Percentiles rank a stretch among this genome's conserved stretches.
phyloP scores from a whole-genome alignment of 2,888 invertebrate genomes.

The Drosophila anomelani region DNA sequence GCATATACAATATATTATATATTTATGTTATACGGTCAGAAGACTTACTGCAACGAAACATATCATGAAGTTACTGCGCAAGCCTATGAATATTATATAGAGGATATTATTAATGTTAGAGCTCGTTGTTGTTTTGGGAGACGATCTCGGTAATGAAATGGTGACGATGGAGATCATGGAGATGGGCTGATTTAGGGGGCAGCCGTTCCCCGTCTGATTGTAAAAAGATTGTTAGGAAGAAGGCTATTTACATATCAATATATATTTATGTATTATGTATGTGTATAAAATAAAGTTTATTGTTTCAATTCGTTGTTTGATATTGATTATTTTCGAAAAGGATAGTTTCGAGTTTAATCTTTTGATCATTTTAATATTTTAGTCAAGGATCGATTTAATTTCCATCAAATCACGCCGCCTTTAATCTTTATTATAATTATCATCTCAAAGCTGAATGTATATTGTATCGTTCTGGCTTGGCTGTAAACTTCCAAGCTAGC shows the following conservation, averaged over 20 bases:
- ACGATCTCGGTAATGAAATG: neutral
- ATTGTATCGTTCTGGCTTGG: slow-evolving; percentile 13
- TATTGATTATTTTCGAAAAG: neutral
- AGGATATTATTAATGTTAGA: slow-evolving; percentile 42
- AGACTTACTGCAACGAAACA: slow-evolving; percentile 84
- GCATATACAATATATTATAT: slow-evolving; percentile 31
- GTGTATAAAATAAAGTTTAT: slow-evolving; percentile 72
- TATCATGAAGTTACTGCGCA: slow-evolving; percentile 81
- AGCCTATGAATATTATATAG: slow-evolving; percentile 54
- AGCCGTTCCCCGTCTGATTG: slow-evolving; percentile 55
- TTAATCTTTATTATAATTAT: no score
- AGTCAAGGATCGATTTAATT: no score
- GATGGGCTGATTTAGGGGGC: slow-evolving; percentile 22
- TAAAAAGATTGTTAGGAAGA: slow-evolving; percentile 57
- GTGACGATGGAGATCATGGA: slow-evolving; percentile 2
- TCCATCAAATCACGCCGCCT: no score
- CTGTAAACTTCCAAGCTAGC: slow-evolving; percentile 8
- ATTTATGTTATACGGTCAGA: slow-evolving; percentile 59
- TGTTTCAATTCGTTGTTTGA: slow-evolving; percentile 67
- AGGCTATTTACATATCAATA: slow-evolving; percentile 34
- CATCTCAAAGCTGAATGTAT: no score
- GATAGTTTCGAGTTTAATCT: neutral
- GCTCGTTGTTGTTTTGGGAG: slow-evolving; percentile 27
- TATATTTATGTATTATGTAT: slow-evolving; percentile 59
- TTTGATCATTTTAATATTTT: neutral